These are phyloP conservation scores for Lamellibrachia satsuma DNA, from an alignment of 2,888 invertebrate species.

Conservation along the genomic window DNA sequence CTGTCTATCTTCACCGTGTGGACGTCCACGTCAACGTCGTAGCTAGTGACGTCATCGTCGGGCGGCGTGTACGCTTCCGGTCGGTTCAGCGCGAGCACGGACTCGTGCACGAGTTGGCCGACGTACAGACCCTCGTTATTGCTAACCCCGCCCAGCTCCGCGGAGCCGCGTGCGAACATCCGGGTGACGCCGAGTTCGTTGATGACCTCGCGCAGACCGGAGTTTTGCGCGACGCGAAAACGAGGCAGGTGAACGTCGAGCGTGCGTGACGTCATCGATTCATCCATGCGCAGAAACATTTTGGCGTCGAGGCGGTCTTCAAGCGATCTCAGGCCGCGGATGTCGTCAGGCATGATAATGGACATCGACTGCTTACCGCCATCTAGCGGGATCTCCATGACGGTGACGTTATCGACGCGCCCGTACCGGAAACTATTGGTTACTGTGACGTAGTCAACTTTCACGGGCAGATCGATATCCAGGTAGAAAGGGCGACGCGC, in stretches of 20 bases:
- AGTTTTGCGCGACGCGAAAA: conserved; percentile 1
- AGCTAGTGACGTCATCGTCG: neutral
- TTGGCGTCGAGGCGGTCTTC: neutral
- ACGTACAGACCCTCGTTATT: neutral
- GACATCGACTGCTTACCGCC: neutral
- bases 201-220: neutral
- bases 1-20: neutral
- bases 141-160: neutral
- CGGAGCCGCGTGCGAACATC: neutral
- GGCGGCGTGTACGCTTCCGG: neutral
- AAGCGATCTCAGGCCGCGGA: neutral
- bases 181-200: neutral
- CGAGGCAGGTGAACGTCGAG: conserved; percentile 10
- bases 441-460: neutral
- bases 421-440: neutral
- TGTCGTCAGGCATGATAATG: neutral
- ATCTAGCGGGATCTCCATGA: neutral
- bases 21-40: neutral
- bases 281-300: neutral
- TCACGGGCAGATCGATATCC: neutral
- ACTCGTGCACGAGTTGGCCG: neutral
- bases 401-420: neutral
- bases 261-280: neutral
- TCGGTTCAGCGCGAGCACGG: conserved; percentile 5
- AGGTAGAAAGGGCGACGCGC: neutral